Conservation (phyloP, 2,113 vertebrate genomes). For the Equus przewalskii region DNA sequence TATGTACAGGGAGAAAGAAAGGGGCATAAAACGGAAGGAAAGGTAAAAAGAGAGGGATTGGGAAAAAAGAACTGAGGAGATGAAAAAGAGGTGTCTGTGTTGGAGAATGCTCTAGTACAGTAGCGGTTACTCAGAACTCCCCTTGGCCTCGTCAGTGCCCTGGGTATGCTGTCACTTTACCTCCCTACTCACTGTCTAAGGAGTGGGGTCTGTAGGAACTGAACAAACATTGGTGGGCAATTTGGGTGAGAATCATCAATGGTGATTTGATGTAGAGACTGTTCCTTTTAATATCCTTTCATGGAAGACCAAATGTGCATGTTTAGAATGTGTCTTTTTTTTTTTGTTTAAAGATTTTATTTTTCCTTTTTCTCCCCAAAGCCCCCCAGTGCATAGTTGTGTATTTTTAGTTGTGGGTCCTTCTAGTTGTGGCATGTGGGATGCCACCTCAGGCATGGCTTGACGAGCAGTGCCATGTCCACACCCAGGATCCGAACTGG, state of each 20-base stretch:
- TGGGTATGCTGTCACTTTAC: not conserved
- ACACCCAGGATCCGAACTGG: too few relatives aligned
- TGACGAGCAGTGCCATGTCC: too few relatives aligned
- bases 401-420: too few relatives aligned
- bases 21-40: not conserved
- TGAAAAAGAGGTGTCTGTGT: not conserved
- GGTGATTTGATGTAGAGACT: not conserved
- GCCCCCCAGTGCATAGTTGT: too few relatives aligned
- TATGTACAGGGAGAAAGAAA: not conserved
- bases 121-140: not conserved
- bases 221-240: not conserved
- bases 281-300: conserved; percentile 12
- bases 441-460: too few relatives aligned
- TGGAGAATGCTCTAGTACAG: not conserved
- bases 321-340: not conserved
- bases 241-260: not conserved
- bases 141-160: not conserved
- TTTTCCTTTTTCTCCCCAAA: too few relatives aligned
- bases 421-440: too few relatives aligned
- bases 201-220: not conserved
- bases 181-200: not conserved
- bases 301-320: not conserved
- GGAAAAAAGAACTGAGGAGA: not conserved
- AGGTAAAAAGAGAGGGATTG: not conserved
- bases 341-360: too few relatives aligned